Evolutionary conservation across 2,113 vertebrate species (phyloP), one percentile per base, ranked within the genome.

Genomic region (Perccottus glenii): DNA sequence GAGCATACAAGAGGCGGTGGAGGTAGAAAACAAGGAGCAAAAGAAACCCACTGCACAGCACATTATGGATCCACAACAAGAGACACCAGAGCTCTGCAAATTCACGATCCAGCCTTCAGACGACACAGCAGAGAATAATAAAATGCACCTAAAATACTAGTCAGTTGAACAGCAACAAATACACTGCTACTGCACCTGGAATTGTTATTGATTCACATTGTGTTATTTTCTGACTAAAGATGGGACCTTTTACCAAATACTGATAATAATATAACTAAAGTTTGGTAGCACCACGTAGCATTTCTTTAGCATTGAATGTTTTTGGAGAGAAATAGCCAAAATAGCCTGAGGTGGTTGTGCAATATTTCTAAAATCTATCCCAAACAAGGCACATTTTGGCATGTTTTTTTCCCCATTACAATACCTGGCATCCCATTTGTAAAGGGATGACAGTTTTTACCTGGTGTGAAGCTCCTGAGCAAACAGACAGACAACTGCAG

Each of bases 401-500:
- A 5, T 3, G 5, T n/a, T 4, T 32, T 7, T 40, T 19, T 10
- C 48, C 44, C 15, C 40, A 59, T 35, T 6, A 15, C 47, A 8
- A 11, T n/a, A 5, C 19, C 3, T 9, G 8, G 7, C 3, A 4
- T 14, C 38, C 15, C 19, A 47, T 8, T 36, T 27, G 51, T 35
- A 70, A 52, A 33, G 15, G 11, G 47, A 33, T 2, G 60, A 32
- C 33, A 7, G 36, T 6, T 3, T 57, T 1, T 42, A 49, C 19
- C 52, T 38, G 50, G 40, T 9, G 57, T 60, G 35, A 52, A 63
- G 59, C 64, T 64, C 36, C 58, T 50, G 11, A 11, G 67, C 76
- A 56, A 69, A 77, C 78, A 77, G 51, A 40, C 64, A 66, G 47
- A 75, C 42, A 67, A 40, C 48, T 69, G 35, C 32, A 66, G 83